A percentile compares a stretch with the other conserved stretches of the same genome.
Evolutionary conservation across 2,113 vertebrate genomes (phyloP).

Genomic region (Ardeotis arabs): DNA sequence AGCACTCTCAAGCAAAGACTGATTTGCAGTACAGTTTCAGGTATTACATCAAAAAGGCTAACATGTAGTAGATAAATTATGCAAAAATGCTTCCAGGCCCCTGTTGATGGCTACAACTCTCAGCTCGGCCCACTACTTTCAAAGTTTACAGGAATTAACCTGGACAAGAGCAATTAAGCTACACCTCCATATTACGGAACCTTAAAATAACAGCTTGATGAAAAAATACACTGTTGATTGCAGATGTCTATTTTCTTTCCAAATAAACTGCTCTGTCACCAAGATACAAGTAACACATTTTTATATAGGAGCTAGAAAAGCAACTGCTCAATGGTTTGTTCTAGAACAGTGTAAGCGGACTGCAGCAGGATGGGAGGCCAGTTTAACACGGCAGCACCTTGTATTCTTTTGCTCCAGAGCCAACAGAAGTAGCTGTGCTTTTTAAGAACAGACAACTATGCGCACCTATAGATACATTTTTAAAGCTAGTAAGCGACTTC

Average conservation of each 20-base stretch:
- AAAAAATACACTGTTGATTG: background rate
- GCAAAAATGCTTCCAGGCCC: background rate
- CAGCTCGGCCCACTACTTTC: background rate
- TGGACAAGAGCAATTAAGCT: background rate
- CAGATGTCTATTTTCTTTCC: background rate
- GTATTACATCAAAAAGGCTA: background rate
- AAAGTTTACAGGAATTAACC: background rate
- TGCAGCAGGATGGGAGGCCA: background rate
- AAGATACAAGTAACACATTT: background rate
- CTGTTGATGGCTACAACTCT: background rate
- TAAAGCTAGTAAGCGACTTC: background rate
- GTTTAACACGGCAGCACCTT: background rate
- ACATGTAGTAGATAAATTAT: background rate
- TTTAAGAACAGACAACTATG: background rate
- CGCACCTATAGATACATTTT: background rate
- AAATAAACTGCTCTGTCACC: background rate
- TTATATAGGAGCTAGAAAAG: background rate
- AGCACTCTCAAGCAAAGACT: background rate
- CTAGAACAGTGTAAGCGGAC: accelerated
- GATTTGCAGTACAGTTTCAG: background rate
- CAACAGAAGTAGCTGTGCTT: background rate
- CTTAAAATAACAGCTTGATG: background rate
- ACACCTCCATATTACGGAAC: background rate
- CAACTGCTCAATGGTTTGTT: background rate
- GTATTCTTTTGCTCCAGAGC: background rate